These are phyloP conservation scores for Herpetotheres cachinnans DNA, from an alignment of 2,113 vertebrate species.

Conservation along the genomic window DNA sequence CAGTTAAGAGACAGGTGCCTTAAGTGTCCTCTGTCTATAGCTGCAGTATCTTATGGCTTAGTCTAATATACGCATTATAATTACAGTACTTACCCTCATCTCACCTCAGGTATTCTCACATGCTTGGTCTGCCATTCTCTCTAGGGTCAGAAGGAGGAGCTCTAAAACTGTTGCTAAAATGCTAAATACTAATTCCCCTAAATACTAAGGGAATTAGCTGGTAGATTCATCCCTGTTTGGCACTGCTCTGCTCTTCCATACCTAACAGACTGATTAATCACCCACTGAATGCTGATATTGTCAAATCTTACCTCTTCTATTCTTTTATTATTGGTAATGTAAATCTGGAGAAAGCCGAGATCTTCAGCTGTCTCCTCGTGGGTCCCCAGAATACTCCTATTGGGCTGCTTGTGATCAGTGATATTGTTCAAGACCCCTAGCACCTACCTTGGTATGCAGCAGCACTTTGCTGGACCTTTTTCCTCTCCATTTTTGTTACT, in stretches of 20 bases:
- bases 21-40: background rate
- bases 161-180: background rate
- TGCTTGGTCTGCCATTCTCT: background rate
- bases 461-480: background rate
- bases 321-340: background rate
- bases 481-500: background rate
- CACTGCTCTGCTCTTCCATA: background rate
- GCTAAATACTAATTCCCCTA: background rate
- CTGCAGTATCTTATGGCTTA: background rate
- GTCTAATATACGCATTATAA: background rate
- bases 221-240: background rate
- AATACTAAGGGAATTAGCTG: background rate
- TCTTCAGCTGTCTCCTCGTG: background rate
- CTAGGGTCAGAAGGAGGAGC: background rate
- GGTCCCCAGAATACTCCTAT: background rate
- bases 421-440: background rate
- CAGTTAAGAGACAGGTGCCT: background rate
- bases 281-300: background rate
- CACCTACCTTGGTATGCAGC: background rate
- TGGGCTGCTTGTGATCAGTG: background rate
- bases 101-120: accelerated
- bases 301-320: background rate
- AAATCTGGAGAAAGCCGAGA: background rate
- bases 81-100: background rate
- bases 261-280: background rate